A percentile compares a stretch with the other conserved stretches of the same genome.
Evolutionary conservation across 2,888 invertebrate genomes (phyloP).

Genomic region (Schizaphis graminum): DNA sequence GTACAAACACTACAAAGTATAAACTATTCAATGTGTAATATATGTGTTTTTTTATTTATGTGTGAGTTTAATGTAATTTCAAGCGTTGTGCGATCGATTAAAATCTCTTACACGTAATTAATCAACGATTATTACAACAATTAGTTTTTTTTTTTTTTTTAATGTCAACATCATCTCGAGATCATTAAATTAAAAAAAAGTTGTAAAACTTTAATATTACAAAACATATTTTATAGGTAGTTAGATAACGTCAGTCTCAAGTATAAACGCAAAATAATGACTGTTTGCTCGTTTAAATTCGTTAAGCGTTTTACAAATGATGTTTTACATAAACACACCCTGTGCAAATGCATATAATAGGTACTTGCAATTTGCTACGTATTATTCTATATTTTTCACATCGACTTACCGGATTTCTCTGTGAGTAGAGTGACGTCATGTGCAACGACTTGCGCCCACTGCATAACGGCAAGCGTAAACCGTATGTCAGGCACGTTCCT

Average conservation of each 20-base stretch:
- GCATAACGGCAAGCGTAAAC: slow-evolving; percentile 82
- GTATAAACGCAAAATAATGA: neutral
- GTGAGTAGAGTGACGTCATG: slow-evolving; percentile 77
- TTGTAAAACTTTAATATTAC: neutral
- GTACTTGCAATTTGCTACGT: neutral
- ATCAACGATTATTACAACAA: neutral
- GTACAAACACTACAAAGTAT: neutral
- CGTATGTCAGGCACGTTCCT: slow-evolving; percentile 78
- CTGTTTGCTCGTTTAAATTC: neutral
- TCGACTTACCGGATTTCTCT: slow-evolving; percentile 65
- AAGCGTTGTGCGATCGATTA: neutral
- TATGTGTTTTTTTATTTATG: neutral
- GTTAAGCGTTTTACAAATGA: neutral
- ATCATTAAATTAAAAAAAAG: neutral
- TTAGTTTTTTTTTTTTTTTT: neutral
- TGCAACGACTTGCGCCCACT: slow-evolving; percentile 84
- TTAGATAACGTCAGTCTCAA: neutral
- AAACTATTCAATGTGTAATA: neutral
- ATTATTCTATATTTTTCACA: neutral
- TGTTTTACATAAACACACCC: neutral
- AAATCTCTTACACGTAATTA: neutral
- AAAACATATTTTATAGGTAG: neutral
- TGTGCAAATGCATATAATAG: neutral
- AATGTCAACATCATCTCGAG: neutral
- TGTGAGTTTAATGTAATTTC: neutral